phyloP scores from a whole-genome alignment of 1,140 invertebrate genomes.

The Apis cerana region DNA sequence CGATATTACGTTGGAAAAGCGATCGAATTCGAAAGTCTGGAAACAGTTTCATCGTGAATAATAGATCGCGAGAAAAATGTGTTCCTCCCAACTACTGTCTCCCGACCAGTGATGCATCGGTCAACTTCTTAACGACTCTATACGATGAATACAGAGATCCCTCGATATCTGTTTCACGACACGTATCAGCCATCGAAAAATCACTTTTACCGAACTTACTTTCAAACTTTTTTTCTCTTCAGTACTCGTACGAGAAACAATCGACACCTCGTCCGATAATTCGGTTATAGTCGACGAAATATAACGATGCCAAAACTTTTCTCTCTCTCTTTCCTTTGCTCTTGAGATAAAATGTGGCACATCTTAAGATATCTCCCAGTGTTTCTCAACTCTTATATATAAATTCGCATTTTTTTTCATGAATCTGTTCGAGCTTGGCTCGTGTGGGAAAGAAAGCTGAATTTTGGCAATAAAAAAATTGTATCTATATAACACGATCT shows the following conservation, averaged over 20 bases:
- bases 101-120: background rate
- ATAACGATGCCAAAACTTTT: no score
- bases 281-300: no score
- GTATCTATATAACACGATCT: no score
- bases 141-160: background rate
- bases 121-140: background rate
- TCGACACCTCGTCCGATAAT: background rate
- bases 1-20: background rate
- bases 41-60: constrained; percentile 8
- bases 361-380: no score
- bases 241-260: background rate
- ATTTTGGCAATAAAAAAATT: no score
- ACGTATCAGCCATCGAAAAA: background rate
- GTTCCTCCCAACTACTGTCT: background rate
- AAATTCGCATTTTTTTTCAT: no score
- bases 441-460: no score
- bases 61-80: constrained; percentile 3
- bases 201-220: background rate
- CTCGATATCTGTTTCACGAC: background rate
- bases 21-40: background rate
- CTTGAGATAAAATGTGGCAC: background rate
- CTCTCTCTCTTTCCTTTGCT: background rate
- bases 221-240: background rate
- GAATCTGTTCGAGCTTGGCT: no score
- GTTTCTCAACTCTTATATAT: no score